Evolutionary conservation across 1,140 invertebrate genomes (phyloP), one percentile per base, ranked within the genome.

Genomic region (Rhopalosiphum padi): DNA sequence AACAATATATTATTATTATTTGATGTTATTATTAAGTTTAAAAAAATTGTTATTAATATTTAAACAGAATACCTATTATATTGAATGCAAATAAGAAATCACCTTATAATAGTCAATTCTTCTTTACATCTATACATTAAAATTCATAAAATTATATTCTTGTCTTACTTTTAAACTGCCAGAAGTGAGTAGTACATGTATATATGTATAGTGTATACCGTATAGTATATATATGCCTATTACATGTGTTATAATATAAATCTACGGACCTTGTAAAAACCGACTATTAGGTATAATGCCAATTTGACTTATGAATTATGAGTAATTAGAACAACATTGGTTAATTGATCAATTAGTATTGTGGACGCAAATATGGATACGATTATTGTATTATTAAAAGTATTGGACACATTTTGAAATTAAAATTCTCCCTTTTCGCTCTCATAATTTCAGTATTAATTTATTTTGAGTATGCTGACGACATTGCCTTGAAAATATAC

Each of bases 291-390:
- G n/a, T 53, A 41, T 51, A 48, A 51, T 88, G 9, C 46, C 51
- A 53, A 88, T 88, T 53, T 88, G 37, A 77, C 37, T 41, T 41
- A 41, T 41, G 11, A 11, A 5, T 35, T 46, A 46, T 30, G 18
- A 15, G 18, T 37, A 88, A 88, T 51, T 51, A 51, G 86, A 88
- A 88, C 46, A 77, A 35, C n/a, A 88, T 88, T 88, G 8, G 46
- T 51, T 53, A 88, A 88, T 88, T 88, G 87, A 88, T 53, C 87
- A 88, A 53, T 88, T 88, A 88, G 48, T 88, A 53, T 51, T 51
- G n/a, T 88, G 35, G 46, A 53, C 86, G 48, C n/a, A 53, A 88
- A 51, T 25, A 35, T 35, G 48, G 35, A 88, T n/a, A 35, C n/a
- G 46, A 35, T 51, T 88, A 88, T 88, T 88, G n/a, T 30, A n/a